Conservation (phyloP, 1,140 invertebrate species). For the Pogonus chalceus region DNA sequence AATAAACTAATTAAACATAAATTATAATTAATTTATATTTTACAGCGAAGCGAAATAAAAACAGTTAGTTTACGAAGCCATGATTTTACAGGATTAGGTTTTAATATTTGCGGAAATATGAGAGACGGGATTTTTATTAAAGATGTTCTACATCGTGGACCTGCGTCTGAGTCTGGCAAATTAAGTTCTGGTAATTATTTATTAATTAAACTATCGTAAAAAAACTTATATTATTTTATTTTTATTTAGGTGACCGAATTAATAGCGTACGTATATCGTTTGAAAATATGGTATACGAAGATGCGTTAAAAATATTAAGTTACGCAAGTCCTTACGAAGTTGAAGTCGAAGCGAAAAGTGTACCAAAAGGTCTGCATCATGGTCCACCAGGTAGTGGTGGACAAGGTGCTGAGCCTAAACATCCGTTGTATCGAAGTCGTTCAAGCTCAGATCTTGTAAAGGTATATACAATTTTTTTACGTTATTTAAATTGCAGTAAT, state of each 20-base stretch:
- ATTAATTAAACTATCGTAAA: background rate
- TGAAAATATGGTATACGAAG: conserved; percentile 79
- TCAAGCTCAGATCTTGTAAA: conserved; percentile 41
- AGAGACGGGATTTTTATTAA: conserved; percentile 81
- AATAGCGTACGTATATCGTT: conserved; percentile 76
- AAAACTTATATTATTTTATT: background rate
- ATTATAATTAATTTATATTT: conserved; percentile 12
- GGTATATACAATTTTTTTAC: conserved; percentile 30
- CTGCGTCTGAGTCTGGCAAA: conserved; percentile 72
- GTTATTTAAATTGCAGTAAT: background rate
- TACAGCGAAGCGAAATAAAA: conserved; percentile 37
- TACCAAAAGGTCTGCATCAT: conserved; percentile 2
- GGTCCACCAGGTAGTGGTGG: conserved; percentile 18
- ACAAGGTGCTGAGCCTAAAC: conserved; percentile 23
- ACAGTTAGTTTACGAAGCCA: conserved; percentile 68
- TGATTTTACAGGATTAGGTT: conserved; percentile 85
- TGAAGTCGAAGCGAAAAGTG: conserved; percentile 50
- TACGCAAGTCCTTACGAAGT: conserved; percentile 89
- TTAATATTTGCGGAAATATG: conserved; percentile 81
- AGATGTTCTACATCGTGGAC: conserved; percentile 75
- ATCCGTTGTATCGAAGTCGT: conserved; percentile 33
- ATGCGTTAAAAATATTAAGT: conserved; percentile 78
- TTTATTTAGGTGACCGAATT: conserved; percentile 71
- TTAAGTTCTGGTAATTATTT: conserved; percentile 62
- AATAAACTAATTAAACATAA: background rate